These are phyloP conservation scores for Eueides isabella DNA, from an alignment of 1,140 invertebrate species.

Conservation along the genomic window DNA sequence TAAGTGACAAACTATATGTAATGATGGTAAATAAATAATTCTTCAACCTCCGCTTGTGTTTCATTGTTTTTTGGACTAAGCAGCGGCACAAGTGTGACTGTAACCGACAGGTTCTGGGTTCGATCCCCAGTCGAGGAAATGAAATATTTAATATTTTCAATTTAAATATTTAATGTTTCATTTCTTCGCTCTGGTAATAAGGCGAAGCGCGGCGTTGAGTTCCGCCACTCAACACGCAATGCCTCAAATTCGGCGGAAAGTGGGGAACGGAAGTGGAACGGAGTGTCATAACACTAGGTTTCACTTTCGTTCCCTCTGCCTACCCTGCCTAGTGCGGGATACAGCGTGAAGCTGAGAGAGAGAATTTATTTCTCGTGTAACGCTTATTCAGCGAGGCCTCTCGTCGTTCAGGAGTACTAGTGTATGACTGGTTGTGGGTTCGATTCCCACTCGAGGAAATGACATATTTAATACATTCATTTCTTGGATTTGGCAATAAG, in stretches of 20 bases:
- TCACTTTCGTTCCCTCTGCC: neutral
- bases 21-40: conserved; percentile 80
- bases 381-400: too few relatives aligned
- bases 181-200: neutral
- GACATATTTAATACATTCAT: too few relatives aligned
- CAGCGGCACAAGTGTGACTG: neutral
- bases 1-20: conserved; percentile 78
- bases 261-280: neutral
- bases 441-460: too few relatives aligned
- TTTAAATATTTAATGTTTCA: neutral
- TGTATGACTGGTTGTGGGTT: too few relatives aligned
- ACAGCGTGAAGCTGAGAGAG: too few relatives aligned
- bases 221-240: neutral
- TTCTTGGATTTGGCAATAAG: too few relatives aligned
- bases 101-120: too few relatives aligned
- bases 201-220: neutral
- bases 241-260: neutral
- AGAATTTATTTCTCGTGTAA: too few relatives aligned
- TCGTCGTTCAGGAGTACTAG: too few relatives aligned
- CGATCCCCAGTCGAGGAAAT: neutral
- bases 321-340: too few relatives aligned
- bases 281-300: neutral
- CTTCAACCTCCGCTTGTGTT: conserved; percentile 64
- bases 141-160: too few relatives aligned
- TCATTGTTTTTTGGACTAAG: conserved; percentile 25